Conservation (phyloP, 2,888 invertebrate species). For the Piscicola geometra region DNA sequence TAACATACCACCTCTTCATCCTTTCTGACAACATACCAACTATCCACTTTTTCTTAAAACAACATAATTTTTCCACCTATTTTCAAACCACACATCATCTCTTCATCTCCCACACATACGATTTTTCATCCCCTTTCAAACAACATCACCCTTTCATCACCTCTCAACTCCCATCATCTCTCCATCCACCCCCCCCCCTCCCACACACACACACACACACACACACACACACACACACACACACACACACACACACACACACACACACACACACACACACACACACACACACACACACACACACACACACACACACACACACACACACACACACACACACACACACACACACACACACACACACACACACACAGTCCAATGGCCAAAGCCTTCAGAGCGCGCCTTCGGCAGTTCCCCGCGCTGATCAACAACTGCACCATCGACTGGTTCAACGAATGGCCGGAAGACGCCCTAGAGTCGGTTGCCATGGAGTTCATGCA, state of each 20-base stretch:
- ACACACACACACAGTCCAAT: constrained; percentile 57
- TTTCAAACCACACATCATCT: background rate
- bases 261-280: constrained; percentile 49
- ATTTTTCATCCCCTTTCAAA: background rate
- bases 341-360: constrained; percentile 57
- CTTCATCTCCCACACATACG: background rate
- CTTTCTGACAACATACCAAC: too few relatives aligned
- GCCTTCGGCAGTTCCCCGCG: constrained; percentile 57
- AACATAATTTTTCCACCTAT: background rate
- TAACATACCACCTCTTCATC: background rate
- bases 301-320: constrained; percentile 49
- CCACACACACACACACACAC: constrained; percentile 49
- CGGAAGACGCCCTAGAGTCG: constrained; percentile 67
- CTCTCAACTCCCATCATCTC: too few relatives aligned
- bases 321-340: constrained; percentile 49
- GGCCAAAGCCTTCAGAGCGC: constrained; percentile 56
- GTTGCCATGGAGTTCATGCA: constrained; percentile 47
- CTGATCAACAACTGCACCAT: constrained; percentile 57
- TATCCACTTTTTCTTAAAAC: too few relatives aligned
- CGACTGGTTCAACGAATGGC: constrained; percentile 67
- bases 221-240: constrained; percentile 49
- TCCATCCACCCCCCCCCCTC: too few relatives aligned
- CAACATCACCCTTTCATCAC: too few relatives aligned
- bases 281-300: constrained; percentile 55
- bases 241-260: constrained; percentile 55